Evolutionary conservation across 2,888 invertebrate species (phyloP), one percentile per base, ranked within the genome.

Genomic region (Drosophila kuntzei): DNA sequence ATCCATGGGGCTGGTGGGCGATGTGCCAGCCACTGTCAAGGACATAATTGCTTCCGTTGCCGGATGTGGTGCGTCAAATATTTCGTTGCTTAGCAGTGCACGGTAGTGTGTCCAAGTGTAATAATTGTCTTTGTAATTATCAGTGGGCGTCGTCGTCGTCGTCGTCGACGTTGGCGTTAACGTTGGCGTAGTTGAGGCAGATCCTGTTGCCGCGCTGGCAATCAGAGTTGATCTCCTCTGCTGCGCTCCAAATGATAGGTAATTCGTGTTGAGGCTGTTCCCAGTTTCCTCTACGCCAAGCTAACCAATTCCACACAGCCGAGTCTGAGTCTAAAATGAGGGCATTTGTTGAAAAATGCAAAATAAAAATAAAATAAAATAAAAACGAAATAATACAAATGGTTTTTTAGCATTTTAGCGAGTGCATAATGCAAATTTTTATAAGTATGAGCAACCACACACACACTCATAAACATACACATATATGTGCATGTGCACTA

Each of bases 151-250:
- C 44, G 44, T 8, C 36, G 37, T 16, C 7, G 50, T 12, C 36
- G 14, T n/a, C 36, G 18, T 18, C 8, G 25, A 3, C 37, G 14
- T 25, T 12, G 25, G 0, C 6, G n/a, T 16, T 54, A 51, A 25
- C 32, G 61, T 53, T 27, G 59, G 32, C 61, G 66, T 76, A 50
- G 76, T 64, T 65, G 86, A 74, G 66, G 84, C 79, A 70, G 88
- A 71, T 71, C 74, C 79, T 74, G 86, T 68, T 79, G 81, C 80
- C 71, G 85, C 68, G 72, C 49, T 79, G 76, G 90, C 90, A 76
- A 90, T 87, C 74, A 89, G 87, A 79, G 91, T 91, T 68, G 90
- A 89, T 81, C 91, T 87, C 91, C 91, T 90, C 82, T 90, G 80
- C 57, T 72, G 58, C 39, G 81, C 61, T 53, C 69, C 69, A 53